These are phyloP conservation scores for Pandemis corylana DNA, from an alignment of 2,888 invertebrate species.

Conservation along the genomic window DNA sequence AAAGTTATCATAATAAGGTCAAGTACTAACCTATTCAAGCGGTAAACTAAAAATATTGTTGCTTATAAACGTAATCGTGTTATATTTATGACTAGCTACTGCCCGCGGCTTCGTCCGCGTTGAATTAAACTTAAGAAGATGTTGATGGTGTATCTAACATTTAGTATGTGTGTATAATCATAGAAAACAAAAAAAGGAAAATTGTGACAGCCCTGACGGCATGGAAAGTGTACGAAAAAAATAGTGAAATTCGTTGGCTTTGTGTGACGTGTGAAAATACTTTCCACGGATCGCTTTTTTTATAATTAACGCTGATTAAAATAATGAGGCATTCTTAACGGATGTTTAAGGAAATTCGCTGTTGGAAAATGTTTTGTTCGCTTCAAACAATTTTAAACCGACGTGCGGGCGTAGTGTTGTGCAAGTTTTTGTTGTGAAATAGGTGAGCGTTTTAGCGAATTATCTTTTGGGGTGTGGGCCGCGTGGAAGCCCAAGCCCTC, in stretches of 20 bases:
- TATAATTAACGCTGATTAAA: constrained; percentile 32
- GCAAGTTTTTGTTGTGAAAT: not conserved
- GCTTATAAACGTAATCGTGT: constrained; percentile 14
- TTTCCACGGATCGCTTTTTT: constrained; percentile 58
- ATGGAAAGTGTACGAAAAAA: constrained; percentile 48
- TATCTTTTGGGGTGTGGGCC: no score
- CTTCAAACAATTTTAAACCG: not conserved
- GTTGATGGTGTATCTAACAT: no score
- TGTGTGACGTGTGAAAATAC: constrained; percentile 67
- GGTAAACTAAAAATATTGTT: constrained; percentile 32
- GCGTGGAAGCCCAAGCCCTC: no score
- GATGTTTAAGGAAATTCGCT: not conserved
- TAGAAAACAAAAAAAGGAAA: no score
- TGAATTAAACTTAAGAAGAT: no score
- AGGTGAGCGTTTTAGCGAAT: not conserved
- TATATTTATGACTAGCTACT: not conserved
- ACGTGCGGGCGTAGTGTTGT: no score
- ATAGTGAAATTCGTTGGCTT: constrained; percentile 57
- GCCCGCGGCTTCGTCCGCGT: no score
- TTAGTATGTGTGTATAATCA: no score
- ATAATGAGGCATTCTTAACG: constrained; percentile 20
- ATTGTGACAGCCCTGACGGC: constrained; percentile 33
- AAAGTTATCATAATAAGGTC: constrained; percentile 36
- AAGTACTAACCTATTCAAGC: constrained; percentile 22
- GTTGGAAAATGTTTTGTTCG: not conserved